Base-by-base conservation (phyloP, 1,140 invertebrate genomes). In the Leptestheria dahalacensis region DNA sequence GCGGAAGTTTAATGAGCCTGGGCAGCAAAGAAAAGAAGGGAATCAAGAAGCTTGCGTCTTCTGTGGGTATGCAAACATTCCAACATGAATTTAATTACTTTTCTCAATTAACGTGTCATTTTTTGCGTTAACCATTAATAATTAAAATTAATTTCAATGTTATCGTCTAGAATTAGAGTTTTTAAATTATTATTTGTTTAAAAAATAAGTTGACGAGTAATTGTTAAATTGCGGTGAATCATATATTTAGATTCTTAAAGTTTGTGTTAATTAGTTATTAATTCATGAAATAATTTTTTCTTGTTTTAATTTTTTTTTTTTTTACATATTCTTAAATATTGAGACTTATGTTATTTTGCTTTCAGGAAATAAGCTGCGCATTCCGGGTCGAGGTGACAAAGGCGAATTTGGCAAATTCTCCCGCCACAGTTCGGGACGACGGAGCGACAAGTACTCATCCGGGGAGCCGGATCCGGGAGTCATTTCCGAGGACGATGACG, bases 381-480 rank as follows among this genome's bases (percentile, higher is more conserved):
- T 68, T n/a, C 66, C 65, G 6, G 61, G 63, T 21, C 60, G 66
- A 2, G 65, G 64, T 6, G 61, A 63, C n/a, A 65, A 66, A 50
- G 61, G 65, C 48, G 66, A 61, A n/a, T 23, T 47, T 59, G 64
- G 65, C 18, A 57, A 61, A 10, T 64, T 66, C 52, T 61, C 60
- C 11, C 41, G 57, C n/a, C 49, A 51, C 46, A 49, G 71, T 29
- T 63, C 59, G 29, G 59, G 60, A 12, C 4, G 53, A 18, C 48
- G 29, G 23, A 57, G 49, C 50, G 50, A 29, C 21, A 50, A 59
- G 26, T 54, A 52, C 47, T 50, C 61, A 9, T 56, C 33, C 26
- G 83, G 81, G 46, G 84, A 88, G 69, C 84, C 85, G 18, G 87
- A 89, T 73, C 88, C 86, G n/a, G 88, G 86, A 47, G 87, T 90